Conservation (phyloP, 2,113 vertebrate genomes). For the Clupea harengus region DNA sequence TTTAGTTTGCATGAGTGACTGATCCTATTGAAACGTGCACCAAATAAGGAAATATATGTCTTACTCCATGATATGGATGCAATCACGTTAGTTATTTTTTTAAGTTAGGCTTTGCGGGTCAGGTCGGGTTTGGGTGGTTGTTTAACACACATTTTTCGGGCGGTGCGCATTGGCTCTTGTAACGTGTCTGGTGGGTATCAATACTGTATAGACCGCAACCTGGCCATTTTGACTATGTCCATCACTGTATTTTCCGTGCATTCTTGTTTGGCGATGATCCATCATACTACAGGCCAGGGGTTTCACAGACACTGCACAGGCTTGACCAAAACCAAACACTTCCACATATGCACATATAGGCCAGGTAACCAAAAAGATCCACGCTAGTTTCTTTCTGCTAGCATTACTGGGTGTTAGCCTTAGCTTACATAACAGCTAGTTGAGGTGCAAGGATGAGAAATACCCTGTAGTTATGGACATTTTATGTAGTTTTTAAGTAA, state of each 20-base stretch:
- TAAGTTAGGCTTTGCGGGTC: too few species aligned
- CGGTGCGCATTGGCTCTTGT: too few species aligned
- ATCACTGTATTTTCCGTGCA: neutral
- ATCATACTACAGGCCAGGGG: neutral
- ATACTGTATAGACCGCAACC: neutral
- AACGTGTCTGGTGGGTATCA: too few species aligned
- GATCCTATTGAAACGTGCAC: too few species aligned
- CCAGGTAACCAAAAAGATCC: neutral
- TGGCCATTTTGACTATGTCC: neutral
- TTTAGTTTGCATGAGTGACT: too few species aligned
- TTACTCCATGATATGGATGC: too few species aligned
- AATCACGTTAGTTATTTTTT: too few species aligned
- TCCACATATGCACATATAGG: neutral
- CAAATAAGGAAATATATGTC: too few species aligned
- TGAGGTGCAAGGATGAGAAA: neutral
- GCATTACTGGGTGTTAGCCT: neutral
- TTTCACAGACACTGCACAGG: neutral
- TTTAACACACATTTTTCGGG: too few species aligned
- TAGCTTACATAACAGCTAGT: neutral
- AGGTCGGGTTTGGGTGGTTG: too few species aligned
- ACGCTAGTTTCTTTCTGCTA: neutral
- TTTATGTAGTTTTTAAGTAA: neutral
- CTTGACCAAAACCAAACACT: neutral
- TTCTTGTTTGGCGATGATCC: too few species aligned
- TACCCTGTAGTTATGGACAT: neutral